Evolutionary conservation across 1,140 invertebrate species (phyloP).

Genomic region (Steinernema khuongi): DNA sequence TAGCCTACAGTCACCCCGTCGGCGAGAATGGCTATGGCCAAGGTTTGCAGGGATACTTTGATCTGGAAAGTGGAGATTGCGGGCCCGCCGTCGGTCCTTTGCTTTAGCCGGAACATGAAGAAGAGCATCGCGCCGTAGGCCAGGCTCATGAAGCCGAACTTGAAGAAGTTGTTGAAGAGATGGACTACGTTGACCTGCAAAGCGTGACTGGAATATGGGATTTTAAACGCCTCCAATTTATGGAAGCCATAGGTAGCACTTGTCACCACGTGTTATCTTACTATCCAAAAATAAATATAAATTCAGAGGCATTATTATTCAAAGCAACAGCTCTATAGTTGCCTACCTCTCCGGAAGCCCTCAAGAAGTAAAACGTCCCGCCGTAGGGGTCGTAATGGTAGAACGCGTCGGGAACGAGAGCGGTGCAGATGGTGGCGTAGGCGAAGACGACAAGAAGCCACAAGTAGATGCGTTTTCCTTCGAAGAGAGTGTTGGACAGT

Average conservation of each 20-base stretch:
- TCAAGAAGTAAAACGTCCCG: background rate
- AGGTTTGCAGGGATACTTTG: background rate
- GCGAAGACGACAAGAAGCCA: background rate
- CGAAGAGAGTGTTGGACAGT: constrained; percentile 13
- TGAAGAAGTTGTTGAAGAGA: constrained; percentile 11
- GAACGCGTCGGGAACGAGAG: constrained; percentile 5
- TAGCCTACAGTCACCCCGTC: background rate
- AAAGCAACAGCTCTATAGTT: background rate
- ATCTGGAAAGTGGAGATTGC: background rate
- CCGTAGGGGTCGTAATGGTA: background rate
- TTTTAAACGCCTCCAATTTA: no score
- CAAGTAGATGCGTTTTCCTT: constrained; percentile 21
- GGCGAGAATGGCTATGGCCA: background rate
- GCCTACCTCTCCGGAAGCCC: background rate
- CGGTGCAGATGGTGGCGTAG: background rate
- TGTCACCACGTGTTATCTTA: no score
- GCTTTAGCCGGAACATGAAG: background rate
- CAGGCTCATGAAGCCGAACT: background rate
- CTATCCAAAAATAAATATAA: no score
- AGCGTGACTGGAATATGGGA: background rate
- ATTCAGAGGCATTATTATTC: no score
- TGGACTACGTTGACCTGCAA: background rate
- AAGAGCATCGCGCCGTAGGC: background rate
- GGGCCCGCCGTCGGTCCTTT: background rate
- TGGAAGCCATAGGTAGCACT: no score